Percentiles rank a stretch among this genome's conserved stretches.
Evolutionary conservation across 2,888 invertebrate genomes (phyloP).

Genomic region (Phortica okadai): DNA sequence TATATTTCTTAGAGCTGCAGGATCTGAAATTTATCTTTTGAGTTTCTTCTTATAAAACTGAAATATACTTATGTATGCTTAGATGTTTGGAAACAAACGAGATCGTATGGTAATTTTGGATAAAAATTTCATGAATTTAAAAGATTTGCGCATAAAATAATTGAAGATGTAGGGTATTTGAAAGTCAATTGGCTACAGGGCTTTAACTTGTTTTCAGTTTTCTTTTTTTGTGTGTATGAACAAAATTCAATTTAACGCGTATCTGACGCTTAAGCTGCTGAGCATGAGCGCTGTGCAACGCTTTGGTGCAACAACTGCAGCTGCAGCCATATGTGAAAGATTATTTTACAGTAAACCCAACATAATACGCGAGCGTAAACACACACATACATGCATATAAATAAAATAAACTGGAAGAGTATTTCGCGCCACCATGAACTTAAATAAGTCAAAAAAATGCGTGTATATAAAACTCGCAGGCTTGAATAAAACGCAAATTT

Average conservation of each 20-base stretch:
- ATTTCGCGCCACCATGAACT: background rate
- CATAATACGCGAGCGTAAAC: background rate
- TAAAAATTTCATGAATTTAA: no score
- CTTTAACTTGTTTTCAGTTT: background rate
- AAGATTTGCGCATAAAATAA: no score
- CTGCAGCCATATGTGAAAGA: background rate
- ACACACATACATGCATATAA: background rate
- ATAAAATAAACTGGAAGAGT: background rate
- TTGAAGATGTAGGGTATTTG: background rate
- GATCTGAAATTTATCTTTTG: no score
- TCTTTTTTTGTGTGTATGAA: background rate
- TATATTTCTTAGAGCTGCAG: no score
- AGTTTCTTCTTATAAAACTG: no score
- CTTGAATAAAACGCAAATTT: no score
- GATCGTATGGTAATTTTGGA: no score
- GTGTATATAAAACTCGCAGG: background rate
- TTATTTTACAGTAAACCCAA: background rate
- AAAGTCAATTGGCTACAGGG: background rate
- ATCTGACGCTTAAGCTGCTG: constrained; percentile 49
- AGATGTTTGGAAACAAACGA: no score
- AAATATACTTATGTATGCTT: no score
- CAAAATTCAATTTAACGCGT: constrained; percentile 64
- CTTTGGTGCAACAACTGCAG: background rate
- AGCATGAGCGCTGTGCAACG: background rate
- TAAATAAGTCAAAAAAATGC: background rate